phyloP scores from a whole-genome alignment of 2,113 vertebrate species.

The Pimephales promelas region DNA sequence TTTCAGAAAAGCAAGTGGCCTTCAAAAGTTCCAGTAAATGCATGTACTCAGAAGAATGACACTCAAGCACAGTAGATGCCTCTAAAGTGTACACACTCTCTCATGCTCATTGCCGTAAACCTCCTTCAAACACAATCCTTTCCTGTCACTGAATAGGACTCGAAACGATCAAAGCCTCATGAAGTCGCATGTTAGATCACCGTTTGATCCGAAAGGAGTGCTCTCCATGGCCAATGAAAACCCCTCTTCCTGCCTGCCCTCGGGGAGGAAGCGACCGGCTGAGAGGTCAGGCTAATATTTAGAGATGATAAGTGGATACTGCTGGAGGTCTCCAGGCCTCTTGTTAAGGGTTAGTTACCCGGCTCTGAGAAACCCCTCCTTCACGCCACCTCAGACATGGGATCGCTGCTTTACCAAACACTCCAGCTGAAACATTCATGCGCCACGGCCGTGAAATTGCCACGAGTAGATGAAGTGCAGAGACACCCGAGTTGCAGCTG shows the following conservation, averaged over 20 bases:
- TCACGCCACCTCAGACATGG: constrained; percentile 29
- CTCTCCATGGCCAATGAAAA: constrained; percentile 45
- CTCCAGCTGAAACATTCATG: constrained; percentile 53
- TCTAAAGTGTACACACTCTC: constrained; percentile 21
- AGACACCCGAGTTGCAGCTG: constrained; percentile 46
- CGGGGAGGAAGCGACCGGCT: constrained; percentile 39
- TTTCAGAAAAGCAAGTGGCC: constrained; percentile 14
- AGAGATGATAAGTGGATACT: constrained; percentile 55
- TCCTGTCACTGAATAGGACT: constrained; percentile 26
- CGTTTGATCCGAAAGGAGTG: constrained; percentile 44
- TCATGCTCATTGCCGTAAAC: constrained; percentile 31
- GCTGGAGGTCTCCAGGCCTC: constrained; percentile 44
- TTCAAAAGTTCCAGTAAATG: constrained; percentile 18
- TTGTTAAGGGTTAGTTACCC: constrained; percentile 44
- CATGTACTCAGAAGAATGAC: neutral
- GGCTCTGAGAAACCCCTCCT: constrained; percentile 16
- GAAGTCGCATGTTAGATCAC: constrained; percentile 30
- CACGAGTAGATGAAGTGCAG: constrained; percentile 39
- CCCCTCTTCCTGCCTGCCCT: constrained; percentile 22
- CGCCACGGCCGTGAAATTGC: constrained; percentile 43
- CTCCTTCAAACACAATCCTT: constrained; percentile 45
- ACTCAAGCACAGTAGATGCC: constrained; percentile 5
- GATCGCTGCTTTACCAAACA: constrained; percentile 12
- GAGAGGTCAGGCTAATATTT: constrained; percentile 58
- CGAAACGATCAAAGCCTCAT: constrained; percentile 35